Percentiles rank a stretch among this genome's conserved stretches.
Conservation (phyloP, 2,888 invertebrate genomes). For the Ligdia adustata region DNA sequence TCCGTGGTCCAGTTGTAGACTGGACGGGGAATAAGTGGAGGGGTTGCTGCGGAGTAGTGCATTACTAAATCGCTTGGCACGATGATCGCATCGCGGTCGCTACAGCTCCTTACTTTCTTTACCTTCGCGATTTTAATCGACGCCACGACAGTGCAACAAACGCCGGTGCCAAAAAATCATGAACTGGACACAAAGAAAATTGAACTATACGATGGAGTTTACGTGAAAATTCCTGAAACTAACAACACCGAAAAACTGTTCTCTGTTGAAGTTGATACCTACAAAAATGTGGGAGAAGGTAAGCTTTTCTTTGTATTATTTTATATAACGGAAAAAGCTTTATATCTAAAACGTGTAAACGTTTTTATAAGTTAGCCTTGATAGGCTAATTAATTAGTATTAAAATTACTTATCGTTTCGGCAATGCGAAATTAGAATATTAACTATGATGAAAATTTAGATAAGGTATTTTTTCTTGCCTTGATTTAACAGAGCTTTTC, state of each 20-base stretch:
- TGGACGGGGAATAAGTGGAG: conserved; percentile 36
- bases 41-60: conserved; percentile 47
- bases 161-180: conserved; percentile 27
- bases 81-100: conserved; percentile 61
- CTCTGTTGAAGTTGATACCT: conserved; percentile 64
- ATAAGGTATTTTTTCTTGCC: no score
- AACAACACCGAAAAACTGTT: conserved; percentile 53
- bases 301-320: conserved; percentile 26
- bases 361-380: no score
- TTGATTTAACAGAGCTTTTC: no score
- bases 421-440: no score
- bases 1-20: conserved; percentile 37
- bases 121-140: conserved; percentile 29
- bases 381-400: no score
- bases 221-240: conserved; percentile 56
- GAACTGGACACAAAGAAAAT: conserved; percentile 48
- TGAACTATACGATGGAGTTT: conserved; percentile 66
- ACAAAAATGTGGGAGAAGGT: conserved; percentile 57
- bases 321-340: no score
- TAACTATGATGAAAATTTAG: no score
- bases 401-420: no score
- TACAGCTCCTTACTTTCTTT: conserved; percentile 35
- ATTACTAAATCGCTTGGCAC: conserved; percentile 55
- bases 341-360: no score
- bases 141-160: conserved; percentile 42